phyloP scores from a whole-genome alignment of 2,797 vertebrate genomes.

The Poeciliopsis turneri region DNA sequence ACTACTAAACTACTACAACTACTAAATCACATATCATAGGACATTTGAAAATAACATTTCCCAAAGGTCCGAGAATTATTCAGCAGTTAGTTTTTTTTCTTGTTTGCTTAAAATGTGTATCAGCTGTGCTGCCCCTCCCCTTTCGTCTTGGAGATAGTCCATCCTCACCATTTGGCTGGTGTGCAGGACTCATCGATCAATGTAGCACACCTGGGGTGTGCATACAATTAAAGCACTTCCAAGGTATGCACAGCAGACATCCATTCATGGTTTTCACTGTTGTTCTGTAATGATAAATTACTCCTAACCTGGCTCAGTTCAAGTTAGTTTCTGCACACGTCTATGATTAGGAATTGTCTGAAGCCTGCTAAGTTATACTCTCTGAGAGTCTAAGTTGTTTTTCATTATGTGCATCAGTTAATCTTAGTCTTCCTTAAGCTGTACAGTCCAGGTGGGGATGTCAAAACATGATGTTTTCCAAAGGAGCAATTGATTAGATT shows the following conservation, averaged over 20 bases:
- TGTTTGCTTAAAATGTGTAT: neutral
- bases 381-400: neutral
- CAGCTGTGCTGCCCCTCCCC: neutral
- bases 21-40: neutral
- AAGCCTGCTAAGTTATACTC: neutral
- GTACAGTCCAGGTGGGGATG: neutral
- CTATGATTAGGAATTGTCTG: neutral
- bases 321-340: neutral
- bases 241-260: neutral
- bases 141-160: neutral
- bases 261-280: neutral
- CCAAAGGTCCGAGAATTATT: neutral
- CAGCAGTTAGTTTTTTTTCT: neutral
- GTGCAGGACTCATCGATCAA: slow-evolving; percentile 7
- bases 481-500: neutral
- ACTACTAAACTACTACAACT: neutral
- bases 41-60: neutral
- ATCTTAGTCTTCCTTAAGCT: neutral
- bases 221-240: neutral
- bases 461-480: neutral
- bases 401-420: neutral
- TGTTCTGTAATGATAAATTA: slow-evolving; percentile 5
- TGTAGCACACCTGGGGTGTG: slow-evolving; percentile 11
- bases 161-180: slow-evolving; percentile 4
- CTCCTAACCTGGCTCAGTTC: neutral